phyloP scores from a whole-genome alignment of 2,113 vertebrate genomes.

The Rhinogobius similis region DNA sequence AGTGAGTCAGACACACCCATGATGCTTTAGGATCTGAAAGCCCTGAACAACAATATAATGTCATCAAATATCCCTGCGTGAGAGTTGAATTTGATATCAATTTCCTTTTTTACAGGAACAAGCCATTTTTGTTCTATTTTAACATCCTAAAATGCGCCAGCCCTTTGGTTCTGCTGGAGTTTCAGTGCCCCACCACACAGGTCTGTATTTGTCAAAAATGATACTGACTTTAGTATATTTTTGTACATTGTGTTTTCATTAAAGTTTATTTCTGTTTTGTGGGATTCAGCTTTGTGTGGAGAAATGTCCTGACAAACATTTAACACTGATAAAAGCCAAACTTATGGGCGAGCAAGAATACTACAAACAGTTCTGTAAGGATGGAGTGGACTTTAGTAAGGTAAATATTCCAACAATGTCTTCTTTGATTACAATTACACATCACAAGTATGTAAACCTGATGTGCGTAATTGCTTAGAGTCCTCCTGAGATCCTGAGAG shows the following conservation, averaged over 20 bases:
- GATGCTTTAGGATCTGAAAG: background rate
- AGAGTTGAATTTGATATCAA: slow-evolving; percentile 5
- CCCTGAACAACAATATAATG: slow-evolving; percentile 1
- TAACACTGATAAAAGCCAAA: slow-evolving; percentile 71
- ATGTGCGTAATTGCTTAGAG: slow-evolving; percentile 57
- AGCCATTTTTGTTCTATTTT: slow-evolving; percentile 91
- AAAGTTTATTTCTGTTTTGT: slow-evolving; percentile 25
- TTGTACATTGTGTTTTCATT: background rate
- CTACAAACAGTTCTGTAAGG: slow-evolving; percentile 84
- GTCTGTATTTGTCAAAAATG: slow-evolving; percentile 56
- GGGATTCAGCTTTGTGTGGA: slow-evolving; percentile 86
- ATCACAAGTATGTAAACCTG: background rate
- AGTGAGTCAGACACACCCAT: slow-evolving; percentile 77
- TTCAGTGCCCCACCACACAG: slow-evolving; percentile 95
- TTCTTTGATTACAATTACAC: background rate
- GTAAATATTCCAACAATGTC: slow-evolving; percentile 29
- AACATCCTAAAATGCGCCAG: slow-evolving; percentile 96
- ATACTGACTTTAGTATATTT: background rate
- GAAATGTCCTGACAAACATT: slow-evolving; percentile 79
- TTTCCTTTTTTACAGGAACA: slow-evolving; percentile 78
- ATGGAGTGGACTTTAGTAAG: slow-evolving; percentile 49
- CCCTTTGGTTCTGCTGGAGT: slow-evolving; percentile 88
- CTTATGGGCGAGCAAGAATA: slow-evolving; percentile 56
- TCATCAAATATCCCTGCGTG: background rate
- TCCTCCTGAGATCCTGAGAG: slow-evolving; percentile 72